phyloP scores from a whole-genome alignment of 2,888 invertebrate species.

The Torymus tubicola region DNA sequence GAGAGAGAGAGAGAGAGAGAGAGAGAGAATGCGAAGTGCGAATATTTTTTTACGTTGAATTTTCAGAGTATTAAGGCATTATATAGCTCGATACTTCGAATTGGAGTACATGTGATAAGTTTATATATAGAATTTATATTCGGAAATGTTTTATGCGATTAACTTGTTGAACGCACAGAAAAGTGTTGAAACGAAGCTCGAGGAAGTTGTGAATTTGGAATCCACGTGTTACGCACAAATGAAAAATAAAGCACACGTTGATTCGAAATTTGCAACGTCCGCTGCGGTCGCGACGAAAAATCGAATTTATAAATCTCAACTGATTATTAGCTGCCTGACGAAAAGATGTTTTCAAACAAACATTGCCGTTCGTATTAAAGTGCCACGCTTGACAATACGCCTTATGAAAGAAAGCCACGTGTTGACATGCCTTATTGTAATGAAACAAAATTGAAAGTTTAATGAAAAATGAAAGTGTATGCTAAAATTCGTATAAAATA shows the following conservation, averaged over 20 bases:
- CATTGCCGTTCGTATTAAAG: conserved; percentile 9
- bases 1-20: neutral
- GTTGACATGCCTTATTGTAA: conserved; percentile 34
- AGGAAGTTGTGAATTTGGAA: neutral
- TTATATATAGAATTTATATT: conserved; percentile 26
- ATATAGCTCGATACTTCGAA: conserved; percentile 20
- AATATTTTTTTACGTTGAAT: conserved; percentile 33
- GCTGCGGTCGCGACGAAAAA: too few species aligned
- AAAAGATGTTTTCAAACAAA: neutral
- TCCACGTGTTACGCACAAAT: neutral
- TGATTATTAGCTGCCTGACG: conserved; percentile 7
- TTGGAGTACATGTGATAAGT: conserved; percentile 36
- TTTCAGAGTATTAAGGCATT: conserved; percentile 28
- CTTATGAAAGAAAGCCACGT: conserved; percentile 26
- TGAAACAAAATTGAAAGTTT: conserved; percentile 28
- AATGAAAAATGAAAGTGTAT: conserved; percentile 2
- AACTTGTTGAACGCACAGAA: neutral
- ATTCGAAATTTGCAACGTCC: neutral
- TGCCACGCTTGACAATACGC: conserved; percentile 44
- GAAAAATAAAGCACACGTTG: neutral
- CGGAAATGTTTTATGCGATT: conserved; percentile 1
- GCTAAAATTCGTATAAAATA: neutral
- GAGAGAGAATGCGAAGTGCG: neutral
- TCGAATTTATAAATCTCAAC: neutral
- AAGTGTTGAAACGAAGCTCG: conserved; percentile 5